A percentile compares a stretch with the other conserved stretches of the same genome.
These are phyloP conservation scores for Cavia porcellus DNA, from an alignment of 2,113 vertebrate genomes.

Conservation along the genomic window DNA sequence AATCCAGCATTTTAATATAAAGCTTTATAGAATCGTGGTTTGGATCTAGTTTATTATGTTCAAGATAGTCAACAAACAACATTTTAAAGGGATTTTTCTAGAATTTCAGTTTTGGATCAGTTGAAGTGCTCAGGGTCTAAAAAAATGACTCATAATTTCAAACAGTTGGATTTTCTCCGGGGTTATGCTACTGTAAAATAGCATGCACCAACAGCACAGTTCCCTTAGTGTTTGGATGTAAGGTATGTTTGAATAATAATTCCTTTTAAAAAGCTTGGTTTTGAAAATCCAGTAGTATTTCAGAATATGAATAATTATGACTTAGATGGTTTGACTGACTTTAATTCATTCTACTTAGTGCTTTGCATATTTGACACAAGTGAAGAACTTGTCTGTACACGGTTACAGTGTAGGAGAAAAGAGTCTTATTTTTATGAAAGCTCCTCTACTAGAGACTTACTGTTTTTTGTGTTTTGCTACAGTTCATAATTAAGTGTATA, in stretches of 20 bases:
- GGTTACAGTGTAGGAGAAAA: slow-evolving; percentile 73
- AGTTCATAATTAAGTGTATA: slow-evolving; percentile 78
- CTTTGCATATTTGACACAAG: slow-evolving; percentile 68
- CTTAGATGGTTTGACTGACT: slow-evolving; percentile 75
- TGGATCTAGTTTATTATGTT: slow-evolving; percentile 93
- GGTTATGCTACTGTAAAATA: slow-evolving; percentile 95
- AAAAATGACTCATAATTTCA: slow-evolving; percentile 91
- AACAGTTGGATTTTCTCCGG: slow-evolving; percentile 92
- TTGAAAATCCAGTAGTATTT: slow-evolving; percentile 52
- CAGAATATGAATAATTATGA: slow-evolving; percentile 53
- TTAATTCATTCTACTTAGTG: slow-evolving; percentile 58
- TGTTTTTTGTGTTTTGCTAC: slow-evolving; percentile 82
- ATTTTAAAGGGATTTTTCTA: slow-evolving; percentile 89
- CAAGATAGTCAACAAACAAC: slow-evolving; percentile 89
- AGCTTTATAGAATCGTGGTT: slow-evolving; percentile 83
- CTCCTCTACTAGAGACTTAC: slow-evolving; percentile 79
- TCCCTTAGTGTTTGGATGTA: slow-evolving; percentile 95
- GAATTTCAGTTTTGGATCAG: slow-evolving; percentile 87
- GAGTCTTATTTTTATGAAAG: slow-evolving; percentile 72
- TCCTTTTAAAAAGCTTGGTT: slow-evolving; percentile 77
- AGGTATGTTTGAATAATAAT: slow-evolving; percentile 91
- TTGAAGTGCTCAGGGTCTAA: slow-evolving; percentile 88
- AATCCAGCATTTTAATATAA: slow-evolving; percentile 78
- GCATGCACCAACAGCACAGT: slow-evolving; percentile 93
- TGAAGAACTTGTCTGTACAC: slow-evolving; percentile 73